Base-by-base conservation (phyloP, 2,797 vertebrate species). In the Lagodon rhomboides region DNA sequence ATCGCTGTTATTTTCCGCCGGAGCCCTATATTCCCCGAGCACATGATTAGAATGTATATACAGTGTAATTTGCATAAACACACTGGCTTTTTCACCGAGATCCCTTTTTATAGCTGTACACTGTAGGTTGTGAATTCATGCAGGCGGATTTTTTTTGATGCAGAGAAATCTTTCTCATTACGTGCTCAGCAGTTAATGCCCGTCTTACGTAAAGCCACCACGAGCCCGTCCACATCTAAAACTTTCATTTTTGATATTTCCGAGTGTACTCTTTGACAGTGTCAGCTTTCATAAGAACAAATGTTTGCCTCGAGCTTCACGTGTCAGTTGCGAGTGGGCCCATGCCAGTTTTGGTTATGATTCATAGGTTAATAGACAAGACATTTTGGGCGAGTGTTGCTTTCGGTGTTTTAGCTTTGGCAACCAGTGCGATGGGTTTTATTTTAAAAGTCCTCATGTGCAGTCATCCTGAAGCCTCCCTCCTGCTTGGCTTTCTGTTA, bases 351-450 rank as follows among this genome's bases (percentile, higher is more conserved):
- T 86, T 67, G 44, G 69, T 82, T 89, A 90, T 94, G 93, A 94
- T 93, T 94, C 92, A 92, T 93, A 88, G 90, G 90, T 94, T 92
- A 93, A 93, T 93, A 91, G 89, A 91, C 85, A 87, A 91, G 90
- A 90, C 83, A 88, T 93, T 93, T 89, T 88, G 84, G 87, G 84
- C 53, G 82, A 88, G 81, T 87, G 90, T 89, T 87, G 91, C 86
- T 93, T 85, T 88, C 49, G 79, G 87, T 92, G 85, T 90, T 92
- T 90, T 88, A 81, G 83, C 81, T 86, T 84, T 89, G 90, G 87
- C 83, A 89, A 90, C 86, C 79, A 80, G 82, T 68, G 80, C 34
- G 47, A 55, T 77, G 76, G 81, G 34, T 80, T 90, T 84, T 84
- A 78, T 92, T 87, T 88, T 79, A 91, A 90, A 81, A 88, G 72